Base-by-base conservation (phyloP, 2,888 invertebrate genomes). In the Trachelus troglodyta region DNA sequence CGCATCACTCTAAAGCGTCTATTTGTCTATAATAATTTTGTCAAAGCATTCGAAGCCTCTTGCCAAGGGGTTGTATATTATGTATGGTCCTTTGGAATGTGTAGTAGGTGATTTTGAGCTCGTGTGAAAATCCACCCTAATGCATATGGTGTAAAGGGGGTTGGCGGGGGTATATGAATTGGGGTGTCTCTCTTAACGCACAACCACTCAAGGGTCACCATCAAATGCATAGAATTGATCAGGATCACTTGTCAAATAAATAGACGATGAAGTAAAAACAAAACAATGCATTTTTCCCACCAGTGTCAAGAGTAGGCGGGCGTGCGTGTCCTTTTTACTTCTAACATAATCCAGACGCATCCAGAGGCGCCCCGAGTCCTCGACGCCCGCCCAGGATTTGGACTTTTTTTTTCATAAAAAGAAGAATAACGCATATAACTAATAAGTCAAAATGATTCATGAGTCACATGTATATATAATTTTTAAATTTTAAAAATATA, bases 301-400 rank as follows among this genome's bases (percentile, higher is more conserved):
- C 84, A 76, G 80, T 77, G 79, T 78, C 71, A 34, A 73, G 76
- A 69, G 56, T 74, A 79, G 82, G 80, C 80, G 82, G 83, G 82
- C 82, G 83, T 81, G 81, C 75, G 81, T 81, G 80, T 75, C 81
- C 80, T 83, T 84, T 81, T 76, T 80, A 76, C 71, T 76, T 40
- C 73, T 81, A 85, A 90, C 89, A 89, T 84, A 85, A 82, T 86
- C 90, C 90, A 90, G 90, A 90, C 83, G 82, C 87, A 81, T 85
- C 83, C 85, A 83, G 77, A 83, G 84, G 82, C 86, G 84, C 83
- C 81, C 81, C 71, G 71, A 34, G 71, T 71, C 71, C 31, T 71
- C 71, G 71, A 71, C 71, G 71, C 71, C 31, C 71, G 71, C 71
- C 31, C 56, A 56, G 56, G 56, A 23, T 56, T 56, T 56, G 23